Base-by-base conservation (phyloP, 2,888 invertebrate species). In the Dascillus cervinus region DNA sequence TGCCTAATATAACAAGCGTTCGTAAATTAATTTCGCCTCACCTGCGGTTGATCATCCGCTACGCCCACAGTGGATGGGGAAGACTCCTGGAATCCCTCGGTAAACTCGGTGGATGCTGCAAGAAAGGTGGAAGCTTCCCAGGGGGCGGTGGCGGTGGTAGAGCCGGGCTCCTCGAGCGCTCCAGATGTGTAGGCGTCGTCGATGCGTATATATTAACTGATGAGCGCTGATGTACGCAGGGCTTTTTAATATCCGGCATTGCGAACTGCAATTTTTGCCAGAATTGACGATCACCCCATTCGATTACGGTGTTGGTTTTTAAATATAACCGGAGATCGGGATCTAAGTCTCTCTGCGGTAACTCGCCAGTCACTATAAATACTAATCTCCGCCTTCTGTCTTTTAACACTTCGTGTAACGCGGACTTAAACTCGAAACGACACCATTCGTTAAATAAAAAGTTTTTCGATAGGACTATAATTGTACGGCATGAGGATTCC, bases 391-490 rank as follows among this genome's bases (percentile, higher is more conserved):
- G 82, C 59, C 83, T 77, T 57, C 83, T 76, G 66, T 85, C 85
- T 69, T 87, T 86, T 48, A 92, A 74, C 54, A 90, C 84, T 66
- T 91, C 89, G 60, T 87, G 88, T 30, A 94, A 75, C 13, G 92
- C 92, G 52, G 87, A 85, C 69, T 91, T 90, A 65, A 95, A 92
- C 67, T 96, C 95, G 62, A 91, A 88, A 47, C 87, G 77, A 52
- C 86, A 82, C 95, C 95, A 96, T 69, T 95, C 94, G 65, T 89
- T 89, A 67, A 88, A 84, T 42, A 95, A 74, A 67, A 95, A 96
- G 69, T 89, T 88, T 64, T 87, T 86, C 10, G 92, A 91, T 36
- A 96, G 66, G 37, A 95, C 84, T 47, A 95, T 75, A 39, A 96
- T 83, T 22, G 91, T 89, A 51, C 91, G 75, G 49, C 88, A 80